Evolutionary conservation across 1,140 invertebrate genomes (phyloP), one percentile per base, ranked within the genome.

Genomic region (Calephelis nemesis): DNA sequence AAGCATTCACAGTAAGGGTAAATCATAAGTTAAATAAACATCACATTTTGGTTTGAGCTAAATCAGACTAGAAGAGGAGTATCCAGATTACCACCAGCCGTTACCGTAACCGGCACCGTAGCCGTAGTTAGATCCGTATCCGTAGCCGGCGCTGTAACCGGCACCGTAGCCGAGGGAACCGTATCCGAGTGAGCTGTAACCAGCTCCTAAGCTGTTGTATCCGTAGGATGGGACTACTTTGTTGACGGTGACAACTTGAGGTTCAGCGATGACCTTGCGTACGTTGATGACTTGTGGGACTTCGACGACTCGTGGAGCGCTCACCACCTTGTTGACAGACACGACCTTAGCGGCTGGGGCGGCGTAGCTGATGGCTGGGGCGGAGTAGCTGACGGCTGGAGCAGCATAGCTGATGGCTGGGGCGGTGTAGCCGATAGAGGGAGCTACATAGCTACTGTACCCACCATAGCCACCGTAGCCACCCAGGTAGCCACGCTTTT

Each of bases 261-360:
- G 80, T 47, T 74, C 76, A 30, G 65, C 65, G 42, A 82, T 72
- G 0, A 82, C 72, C 68, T 82, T 82, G 63, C 73, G 78, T n/a
- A 82, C 80, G 50, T 74, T 68, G 13, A 82, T 68, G 11, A 81
- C 70, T 67, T 81, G 74, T 8, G 78, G 78, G 45, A 81, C 77
- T 7, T 69, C 67, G 15, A 81, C 63, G 12, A 77, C 77, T 5
- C 67, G 66, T 9, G 69, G 75, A 6, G 73, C 54, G 65, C 70
- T 72, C 10, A 81, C 73, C 7, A 81, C 75, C 60, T 79, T 81
- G 62, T 78, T 78, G 39, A 81, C 77, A 11, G 74, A 52, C 9
- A 83, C 73, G 11, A 83, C 68, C 13, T 68, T 62, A 11, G 78
- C 65, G 2, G 75, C 73, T 39, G 76, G 65, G 6, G 48, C 62